Evolutionary conservation across 64 coral and sea anemone species (phyloP).

Genomic region (Montipora efflorescens): DNA sequence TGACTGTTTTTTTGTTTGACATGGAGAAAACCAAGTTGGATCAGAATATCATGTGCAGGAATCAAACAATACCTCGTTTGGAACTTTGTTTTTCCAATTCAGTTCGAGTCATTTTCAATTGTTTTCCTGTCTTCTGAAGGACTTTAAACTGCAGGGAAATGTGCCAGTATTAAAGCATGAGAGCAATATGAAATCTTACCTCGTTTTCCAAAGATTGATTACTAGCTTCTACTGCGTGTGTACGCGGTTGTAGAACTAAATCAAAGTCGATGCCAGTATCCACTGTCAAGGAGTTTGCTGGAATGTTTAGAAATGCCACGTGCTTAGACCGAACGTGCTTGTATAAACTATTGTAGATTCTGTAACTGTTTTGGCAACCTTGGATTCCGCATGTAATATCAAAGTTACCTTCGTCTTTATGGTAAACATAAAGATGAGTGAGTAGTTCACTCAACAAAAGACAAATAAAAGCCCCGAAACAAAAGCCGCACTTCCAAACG

Average conservation of each 20-base stretch:
- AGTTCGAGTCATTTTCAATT: too few relatives aligned
- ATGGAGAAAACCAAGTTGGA: too few relatives aligned
- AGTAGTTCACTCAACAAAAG: constrained; percentile 7
- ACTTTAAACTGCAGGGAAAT: too few relatives aligned
- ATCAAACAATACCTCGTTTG: too few relatives aligned
- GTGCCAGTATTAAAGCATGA: too few relatives aligned
- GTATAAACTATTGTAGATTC: constrained; percentile 1
- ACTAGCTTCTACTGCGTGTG: too few relatives aligned
- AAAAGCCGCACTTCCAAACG: background rate
- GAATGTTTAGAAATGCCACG: background rate
- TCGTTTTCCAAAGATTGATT: too few relatives aligned
- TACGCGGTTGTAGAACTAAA: background rate
- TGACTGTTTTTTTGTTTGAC: too few relatives aligned
- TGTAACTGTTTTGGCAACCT: background rate
- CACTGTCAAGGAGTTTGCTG: background rate
- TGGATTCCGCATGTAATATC: constrained; percentile 1
- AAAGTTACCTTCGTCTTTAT: background rate
- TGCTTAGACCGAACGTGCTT: constrained; percentile 12
- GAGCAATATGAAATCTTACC: too few relatives aligned
- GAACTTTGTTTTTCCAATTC: too few relatives aligned
- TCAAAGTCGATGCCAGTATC: background rate
- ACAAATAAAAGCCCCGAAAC: background rate
- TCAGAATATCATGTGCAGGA: too few relatives aligned
- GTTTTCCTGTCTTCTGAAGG: too few relatives aligned
- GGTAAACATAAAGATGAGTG: background rate